A percentile compares a stretch with the other conserved stretches of the same genome.
These are phyloP conservation scores for Xyrauchen texanus DNA, from an alignment of 2,113 vertebrate genomes.

Conservation along the genomic window DNA sequence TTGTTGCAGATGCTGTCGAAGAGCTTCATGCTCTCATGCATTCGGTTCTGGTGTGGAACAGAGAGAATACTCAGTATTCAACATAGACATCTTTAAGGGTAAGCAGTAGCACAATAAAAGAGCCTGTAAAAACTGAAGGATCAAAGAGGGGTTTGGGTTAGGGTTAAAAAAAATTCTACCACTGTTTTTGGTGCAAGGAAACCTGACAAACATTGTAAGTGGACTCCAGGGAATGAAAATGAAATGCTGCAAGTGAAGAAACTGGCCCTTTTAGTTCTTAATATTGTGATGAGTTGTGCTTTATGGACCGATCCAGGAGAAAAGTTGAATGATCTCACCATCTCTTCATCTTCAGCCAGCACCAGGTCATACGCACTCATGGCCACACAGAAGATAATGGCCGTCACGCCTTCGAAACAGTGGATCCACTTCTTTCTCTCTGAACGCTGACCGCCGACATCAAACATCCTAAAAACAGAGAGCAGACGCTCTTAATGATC, in stretches of 20 bases:
- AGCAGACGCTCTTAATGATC: not conserved
- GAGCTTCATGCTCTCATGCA: constrained; percentile 99
- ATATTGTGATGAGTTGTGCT: not conserved
- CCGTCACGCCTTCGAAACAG: constrained; percentile 97
- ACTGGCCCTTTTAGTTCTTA: not conserved
- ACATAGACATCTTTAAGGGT: too few species aligned
- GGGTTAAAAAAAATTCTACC: too few species aligned
- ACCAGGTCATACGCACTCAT: constrained; percentile 97
- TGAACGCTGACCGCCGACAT: constrained; percentile 90
- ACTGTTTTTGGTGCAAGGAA: too few species aligned
- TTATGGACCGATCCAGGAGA: not conserved
- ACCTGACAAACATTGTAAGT: too few species aligned
- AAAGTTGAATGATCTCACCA: constrained; percentile 76
- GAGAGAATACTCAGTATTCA: not conserved
- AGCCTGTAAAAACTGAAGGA: too few species aligned
- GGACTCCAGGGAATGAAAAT: too few species aligned
- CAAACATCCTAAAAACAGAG: constrained; percentile 85
- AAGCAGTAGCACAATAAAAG: too few species aligned
- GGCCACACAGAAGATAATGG: constrained; percentile 98
- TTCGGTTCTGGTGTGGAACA: constrained; percentile 83
- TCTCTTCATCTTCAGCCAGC: constrained; percentile 96
- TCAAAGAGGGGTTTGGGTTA: too few species aligned
- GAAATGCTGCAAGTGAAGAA: too few species aligned
- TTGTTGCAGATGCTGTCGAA: constrained; percentile 99
- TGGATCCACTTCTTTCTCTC: constrained; percentile 97